A percentile compares a stretch with the other conserved stretches of the same genome.
These are phyloP conservation scores for Enteromius paludinosus DNA, from an alignment of 2,797 vertebrate genomes.

Conservation along the genomic window DNA sequence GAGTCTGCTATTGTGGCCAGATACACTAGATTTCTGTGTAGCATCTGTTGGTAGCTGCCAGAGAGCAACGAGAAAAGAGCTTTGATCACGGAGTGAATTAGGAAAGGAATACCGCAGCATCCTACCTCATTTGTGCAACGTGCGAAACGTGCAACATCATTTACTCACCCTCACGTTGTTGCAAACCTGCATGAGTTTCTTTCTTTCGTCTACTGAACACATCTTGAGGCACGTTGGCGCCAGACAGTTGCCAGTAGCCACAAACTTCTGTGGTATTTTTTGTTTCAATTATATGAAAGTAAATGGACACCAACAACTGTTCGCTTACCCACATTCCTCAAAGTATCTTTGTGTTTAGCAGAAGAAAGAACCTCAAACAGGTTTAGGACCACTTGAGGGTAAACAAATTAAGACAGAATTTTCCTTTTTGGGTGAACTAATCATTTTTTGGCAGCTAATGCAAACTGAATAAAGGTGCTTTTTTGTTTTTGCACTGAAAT, in stretches of 20 bases:
- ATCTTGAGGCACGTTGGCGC: background rate
- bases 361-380: background rate
- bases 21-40: conserved; percentile 98
- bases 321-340: background rate
- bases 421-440: no score
- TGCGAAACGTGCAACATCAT: background rate
- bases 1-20: conserved; percentile 99
- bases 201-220: background rate
- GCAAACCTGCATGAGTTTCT: background rate
- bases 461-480: background rate
- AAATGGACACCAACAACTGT: background rate
- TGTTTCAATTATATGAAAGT: background rate
- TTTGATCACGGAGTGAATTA: background rate
- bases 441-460: background rate
- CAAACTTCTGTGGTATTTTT: background rate
- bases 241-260: background rate
- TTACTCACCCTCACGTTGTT: background rate
- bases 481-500: background rate
- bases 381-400: background rate
- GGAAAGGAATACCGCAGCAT: background rate
- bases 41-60: conserved; percentile 95
- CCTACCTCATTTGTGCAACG: background rate
- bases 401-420: background rate
- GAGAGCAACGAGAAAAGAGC: conserved; percentile 36
- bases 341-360: background rate